A percentile compares a stretch with the other conserved stretches of the same genome.
These are phyloP conservation scores for Leucoraja ocellata DNA, from an alignment of 2,797 vertebrate genomes.

Conservation along the genomic window DNA sequence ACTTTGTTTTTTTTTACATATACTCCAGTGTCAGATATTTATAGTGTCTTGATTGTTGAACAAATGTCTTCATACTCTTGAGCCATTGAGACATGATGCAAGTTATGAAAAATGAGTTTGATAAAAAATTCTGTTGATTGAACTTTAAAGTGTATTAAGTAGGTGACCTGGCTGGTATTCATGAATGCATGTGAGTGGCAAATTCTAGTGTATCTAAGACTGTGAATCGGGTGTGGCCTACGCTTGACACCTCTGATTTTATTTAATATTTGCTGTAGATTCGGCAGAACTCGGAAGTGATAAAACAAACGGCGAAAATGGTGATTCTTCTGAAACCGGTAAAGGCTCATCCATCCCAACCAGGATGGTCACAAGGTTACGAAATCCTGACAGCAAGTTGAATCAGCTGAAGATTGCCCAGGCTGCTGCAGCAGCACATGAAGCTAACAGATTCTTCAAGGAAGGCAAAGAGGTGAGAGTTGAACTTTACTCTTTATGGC, in stretches of 20 bases:
- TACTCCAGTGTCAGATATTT: background rate
- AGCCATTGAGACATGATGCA: background rate
- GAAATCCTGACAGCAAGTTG: conserved; percentile 94
- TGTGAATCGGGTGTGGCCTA: background rate
- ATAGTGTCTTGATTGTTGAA: background rate
- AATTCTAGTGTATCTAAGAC: background rate
- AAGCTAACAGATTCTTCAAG: conserved; percentile 84
- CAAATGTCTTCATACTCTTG: background rate
- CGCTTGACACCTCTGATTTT: background rate
- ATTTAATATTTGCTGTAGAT: conserved; percentile 15
- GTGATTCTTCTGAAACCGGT: conserved; percentile 52
- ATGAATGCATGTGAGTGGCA: background rate
- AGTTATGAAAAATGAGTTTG: background rate
- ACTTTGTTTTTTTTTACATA: too few relatives aligned
- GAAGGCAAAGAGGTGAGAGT: conserved; percentile 86
- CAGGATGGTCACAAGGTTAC: conserved; percentile 87
- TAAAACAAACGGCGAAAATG: conserved; percentile 66
- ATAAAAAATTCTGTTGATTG: background rate
- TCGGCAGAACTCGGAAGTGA: conserved; percentile 44
- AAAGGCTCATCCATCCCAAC: conserved; percentile 62
- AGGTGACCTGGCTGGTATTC: background rate
- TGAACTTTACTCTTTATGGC: background rate
- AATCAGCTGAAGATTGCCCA: conserved; percentile 90
- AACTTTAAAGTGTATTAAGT: background rate
- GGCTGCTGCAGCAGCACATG: conserved; percentile 81